Base-by-base conservation (phyloP, 2,888 invertebrate species). In the Baronia brevicornis region DNA sequence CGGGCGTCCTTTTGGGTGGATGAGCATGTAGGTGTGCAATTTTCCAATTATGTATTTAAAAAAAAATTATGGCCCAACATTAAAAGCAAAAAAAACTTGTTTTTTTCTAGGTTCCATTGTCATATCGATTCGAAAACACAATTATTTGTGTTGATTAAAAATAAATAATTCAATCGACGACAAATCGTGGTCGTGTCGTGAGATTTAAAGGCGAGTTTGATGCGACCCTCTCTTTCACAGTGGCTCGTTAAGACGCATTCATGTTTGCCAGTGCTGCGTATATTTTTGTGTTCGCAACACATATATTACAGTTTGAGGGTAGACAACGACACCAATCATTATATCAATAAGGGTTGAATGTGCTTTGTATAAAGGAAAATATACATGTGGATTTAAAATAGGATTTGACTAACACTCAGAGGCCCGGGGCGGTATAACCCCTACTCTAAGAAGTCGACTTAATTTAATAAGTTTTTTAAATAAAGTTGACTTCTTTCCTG, bases 191-290 rank as follows among this genome's bases (percentile, higher is more conserved):
- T 57, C 61, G 61, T 51, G 22, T 66, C 70, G 66, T 50, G 2
- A 0, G 1, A 0, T 41, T 0, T 54, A 57, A 63, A 38, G 3
- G 3, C 1, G 7, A 3, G 17, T 41, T 41, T 43, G 46, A 46
- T 55, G 53, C 47, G 60, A 57, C 55, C 60, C 68, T 68, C 67
- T 61, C 64, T 68, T 66, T 62, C 51, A 60, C 58, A 60, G 67
- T 46, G 60, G 63, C 75, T 79, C 75, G 78, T 79, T 79, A 79
- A 69, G 73, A 66, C 63, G 62, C 67, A 79, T 79, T 79, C 78
- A 79, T 64, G 74, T 65, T 62, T 58, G 60, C 57, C 50, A 43
- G 57, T 60, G 68, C 60, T 65, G 67, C 67, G 60, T 73, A 75
- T 77, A 78, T 75, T 75, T 74, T 68, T 68, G 63, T 40, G 30